These are phyloP conservation scores for Catharus ustulatus DNA, from an alignment of 2,797 vertebrate genomes.

Conservation along the genomic window DNA sequence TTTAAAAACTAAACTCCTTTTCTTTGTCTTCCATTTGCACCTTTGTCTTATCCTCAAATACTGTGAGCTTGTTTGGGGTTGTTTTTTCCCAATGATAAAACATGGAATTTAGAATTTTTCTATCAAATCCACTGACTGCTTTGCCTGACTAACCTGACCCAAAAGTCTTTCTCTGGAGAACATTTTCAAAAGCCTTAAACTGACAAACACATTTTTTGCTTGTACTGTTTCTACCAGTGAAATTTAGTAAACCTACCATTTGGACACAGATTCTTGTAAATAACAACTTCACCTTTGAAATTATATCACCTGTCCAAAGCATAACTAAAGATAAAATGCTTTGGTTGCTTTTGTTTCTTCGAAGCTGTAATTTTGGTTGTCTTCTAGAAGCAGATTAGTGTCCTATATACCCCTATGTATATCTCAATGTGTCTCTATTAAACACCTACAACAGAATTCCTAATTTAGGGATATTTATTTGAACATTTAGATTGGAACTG, in stretches of 20 bases:
- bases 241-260: not conserved
- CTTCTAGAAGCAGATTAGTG: not conserved
- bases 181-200: not conserved
- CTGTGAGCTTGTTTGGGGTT: rapidly evolving
- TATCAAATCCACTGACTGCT: not conserved
- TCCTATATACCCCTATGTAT: not conserved
- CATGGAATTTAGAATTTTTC: not conserved
- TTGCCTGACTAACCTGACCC: not conserved
- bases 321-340: not conserved
- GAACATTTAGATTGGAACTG: not conserved
- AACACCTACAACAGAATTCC: not conserved
- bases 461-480: not conserved
- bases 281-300: not conserved
- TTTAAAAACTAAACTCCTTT: not conserved
- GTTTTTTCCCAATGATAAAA: not conserved
- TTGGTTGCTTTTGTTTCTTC: not conserved
- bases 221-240: not conserved
- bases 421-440: not conserved
- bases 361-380: not conserved
- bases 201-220: not conserved
- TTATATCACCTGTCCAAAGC: not conserved
- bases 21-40: not conserved
- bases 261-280: not conserved
- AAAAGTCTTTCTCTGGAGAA: not conserved
- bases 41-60: not conserved